These are phyloP conservation scores for Triplophysa yarkandensis DNA, from an alignment of 2,797 vertebrate species.

Conservation along the genomic window DNA sequence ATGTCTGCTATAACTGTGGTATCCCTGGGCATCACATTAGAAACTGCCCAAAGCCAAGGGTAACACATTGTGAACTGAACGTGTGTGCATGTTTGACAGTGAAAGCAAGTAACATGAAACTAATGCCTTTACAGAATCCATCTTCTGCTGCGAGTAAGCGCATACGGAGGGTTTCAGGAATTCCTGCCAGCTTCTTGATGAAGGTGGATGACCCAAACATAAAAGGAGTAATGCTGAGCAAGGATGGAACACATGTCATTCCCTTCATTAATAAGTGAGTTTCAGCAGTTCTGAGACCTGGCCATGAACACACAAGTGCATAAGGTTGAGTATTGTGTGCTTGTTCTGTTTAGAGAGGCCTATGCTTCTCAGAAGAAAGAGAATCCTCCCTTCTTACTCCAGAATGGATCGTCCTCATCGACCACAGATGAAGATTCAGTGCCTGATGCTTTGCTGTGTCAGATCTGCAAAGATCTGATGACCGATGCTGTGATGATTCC, in stretches of 20 bases:
- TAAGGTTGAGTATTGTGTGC: background rate
- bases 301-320: background rate
- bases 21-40: conserved; percentile 4
- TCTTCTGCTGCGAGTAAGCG: background rate
- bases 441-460: conserved; percentile 89
- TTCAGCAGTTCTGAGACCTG: background rate
- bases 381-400: too few species aligned
- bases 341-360: conserved; percentile 78
- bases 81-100: background rate
- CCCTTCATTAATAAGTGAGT: conserved; percentile 93
- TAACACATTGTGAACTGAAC: background rate
- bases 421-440: conserved; percentile 83
- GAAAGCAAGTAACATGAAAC: background rate
- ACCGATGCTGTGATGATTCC: conserved; percentile 93
- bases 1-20: background rate
- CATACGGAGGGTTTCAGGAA: background rate
- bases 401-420: conserved; percentile 74
- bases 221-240: conserved; percentile 8
- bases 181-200: conserved; percentile 3
- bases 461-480: conserved; percentile 93
- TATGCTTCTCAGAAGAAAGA: conserved; percentile 91
- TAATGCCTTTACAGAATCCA: background rate
- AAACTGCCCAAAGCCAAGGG: background rate
- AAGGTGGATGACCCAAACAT: background rate
- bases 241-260: conserved; percentile 74